These are phyloP conservation scores for Papilio helenus DNA, from an alignment of 1,140 invertebrate species.

Conservation along the genomic window DNA sequence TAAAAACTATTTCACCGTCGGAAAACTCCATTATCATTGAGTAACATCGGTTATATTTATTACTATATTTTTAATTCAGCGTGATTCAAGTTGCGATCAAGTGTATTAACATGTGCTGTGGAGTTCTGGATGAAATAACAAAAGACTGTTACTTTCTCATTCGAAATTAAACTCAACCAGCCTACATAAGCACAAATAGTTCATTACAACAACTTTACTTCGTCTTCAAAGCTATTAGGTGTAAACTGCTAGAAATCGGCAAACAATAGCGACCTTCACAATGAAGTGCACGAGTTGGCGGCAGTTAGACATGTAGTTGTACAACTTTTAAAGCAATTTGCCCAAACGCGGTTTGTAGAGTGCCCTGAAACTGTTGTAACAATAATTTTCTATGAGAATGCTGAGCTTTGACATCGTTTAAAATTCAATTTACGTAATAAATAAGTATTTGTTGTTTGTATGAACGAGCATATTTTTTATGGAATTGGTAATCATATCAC, in stretches of 20 bases:
- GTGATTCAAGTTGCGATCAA: too few relatives aligned
- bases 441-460: background rate
- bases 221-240: background rate
- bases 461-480: too few relatives aligned
- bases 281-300: constrained; percentile 28
- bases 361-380: constrained; percentile 1
- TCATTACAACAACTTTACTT: background rate
- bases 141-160: too few relatives aligned
- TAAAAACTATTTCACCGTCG: too few relatives aligned
- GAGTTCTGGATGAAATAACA: too few relatives aligned
- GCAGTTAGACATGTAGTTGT: constrained; percentile 20
- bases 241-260: constrained; percentile 22
- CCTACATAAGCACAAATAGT: background rate
- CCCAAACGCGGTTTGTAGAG: constrained; percentile 24
- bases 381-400: constrained; percentile 21
- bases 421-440: background rate
- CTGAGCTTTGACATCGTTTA: background rate
- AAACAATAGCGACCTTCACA: constrained; percentile 26
- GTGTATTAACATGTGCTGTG: too few relatives aligned
- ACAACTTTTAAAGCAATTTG: constrained; percentile 30
- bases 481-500: too few relatives aligned
- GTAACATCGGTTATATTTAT: too few relatives aligned
- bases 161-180: background rate
- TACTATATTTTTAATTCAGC: too few relatives aligned
- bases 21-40: too few relatives aligned